Percentiles rank a stretch among this genome's conserved stretches.
These are phyloP conservation scores for Diarsia mendica DNA, from an alignment of 2,888 invertebrate species.

Conservation along the genomic window DNA sequence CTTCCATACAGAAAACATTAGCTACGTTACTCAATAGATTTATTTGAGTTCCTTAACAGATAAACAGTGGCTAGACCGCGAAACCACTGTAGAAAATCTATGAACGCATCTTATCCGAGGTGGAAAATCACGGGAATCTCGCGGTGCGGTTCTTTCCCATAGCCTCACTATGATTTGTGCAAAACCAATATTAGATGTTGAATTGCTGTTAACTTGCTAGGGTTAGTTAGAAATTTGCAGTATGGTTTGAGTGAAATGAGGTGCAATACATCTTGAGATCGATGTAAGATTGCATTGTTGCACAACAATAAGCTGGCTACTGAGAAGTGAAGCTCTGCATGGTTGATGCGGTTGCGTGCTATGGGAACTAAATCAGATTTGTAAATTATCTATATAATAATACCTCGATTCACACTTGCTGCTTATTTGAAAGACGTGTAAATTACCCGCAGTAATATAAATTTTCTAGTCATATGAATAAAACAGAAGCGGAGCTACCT, in stretches of 20 bases:
- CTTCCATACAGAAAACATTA: constrained; percentile 82
- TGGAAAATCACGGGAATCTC: constrained; percentile 86
- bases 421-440: constrained; percentile 58
- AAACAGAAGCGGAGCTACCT: constrained; percentile 20
- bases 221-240: constrained; percentile 74
- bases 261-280: constrained; percentile 85
- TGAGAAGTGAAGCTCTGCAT: constrained; percentile 80
- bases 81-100: constrained; percentile 87
- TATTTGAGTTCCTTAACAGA: constrained; percentile 85
- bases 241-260: constrained; percentile 83
- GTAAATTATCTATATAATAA: constrained; percentile 82
- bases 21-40: constrained; percentile 84
- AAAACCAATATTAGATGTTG: constrained; percentile 87
- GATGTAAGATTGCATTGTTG: constrained; percentile 86
- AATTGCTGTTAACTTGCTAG: constrained; percentile 80
- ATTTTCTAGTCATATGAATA: constrained; percentile 51
- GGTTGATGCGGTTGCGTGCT: constrained; percentile 85
- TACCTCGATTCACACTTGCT: constrained; percentile 67
- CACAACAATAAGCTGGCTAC: constrained; percentile 81
- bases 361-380: constrained; percentile 86
- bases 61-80: constrained; percentile 86
- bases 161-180: constrained; percentile 84
- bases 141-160: constrained; percentile 86
- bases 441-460: constrained; percentile 52
- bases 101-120: constrained; percentile 84